Conservation (phyloP, 2,888 invertebrate species). For the Eristalinus sepulchralis region DNA sequence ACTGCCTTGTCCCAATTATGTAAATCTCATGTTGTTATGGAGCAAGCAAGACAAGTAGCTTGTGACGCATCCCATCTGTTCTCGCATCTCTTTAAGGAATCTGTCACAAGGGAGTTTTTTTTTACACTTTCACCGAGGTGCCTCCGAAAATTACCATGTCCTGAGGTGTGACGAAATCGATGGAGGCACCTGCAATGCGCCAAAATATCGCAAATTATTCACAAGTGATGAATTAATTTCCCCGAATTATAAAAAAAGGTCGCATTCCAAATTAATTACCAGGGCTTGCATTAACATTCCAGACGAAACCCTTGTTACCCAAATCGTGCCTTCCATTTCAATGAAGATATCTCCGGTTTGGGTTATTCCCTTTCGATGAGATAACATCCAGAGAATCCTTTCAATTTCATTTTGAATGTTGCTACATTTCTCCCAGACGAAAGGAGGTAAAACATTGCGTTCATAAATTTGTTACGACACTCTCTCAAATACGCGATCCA, state of each 20-base stretch:
- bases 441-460: not conserved
- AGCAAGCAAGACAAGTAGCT: not conserved
- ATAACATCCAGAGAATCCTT: not conserved
- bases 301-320: not conserved
- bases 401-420: not conserved
- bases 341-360: not conserved
- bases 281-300: not conserved
- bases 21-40: not conserved
- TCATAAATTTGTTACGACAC: constrained; percentile 58
- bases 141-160: not conserved
- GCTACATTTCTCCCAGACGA: not conserved
- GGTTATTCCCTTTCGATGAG: not conserved
- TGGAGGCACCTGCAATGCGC: not conserved
- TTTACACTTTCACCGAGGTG: not conserved
- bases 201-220: not conserved
- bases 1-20: not conserved
- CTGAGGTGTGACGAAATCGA: not conserved
- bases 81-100: not conserved
- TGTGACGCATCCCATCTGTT: not conserved
- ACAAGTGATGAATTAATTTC: not conserved
- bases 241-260: not conserved
- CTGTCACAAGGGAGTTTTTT: not conserved
- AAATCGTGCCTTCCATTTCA: not conserved
- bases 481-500: constrained; percentile 42
- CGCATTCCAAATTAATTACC: not conserved